These are phyloP conservation scores for Amaurobius ferox DNA, from an alignment of 2,888 invertebrate genomes.

Conservation along the genomic window DNA sequence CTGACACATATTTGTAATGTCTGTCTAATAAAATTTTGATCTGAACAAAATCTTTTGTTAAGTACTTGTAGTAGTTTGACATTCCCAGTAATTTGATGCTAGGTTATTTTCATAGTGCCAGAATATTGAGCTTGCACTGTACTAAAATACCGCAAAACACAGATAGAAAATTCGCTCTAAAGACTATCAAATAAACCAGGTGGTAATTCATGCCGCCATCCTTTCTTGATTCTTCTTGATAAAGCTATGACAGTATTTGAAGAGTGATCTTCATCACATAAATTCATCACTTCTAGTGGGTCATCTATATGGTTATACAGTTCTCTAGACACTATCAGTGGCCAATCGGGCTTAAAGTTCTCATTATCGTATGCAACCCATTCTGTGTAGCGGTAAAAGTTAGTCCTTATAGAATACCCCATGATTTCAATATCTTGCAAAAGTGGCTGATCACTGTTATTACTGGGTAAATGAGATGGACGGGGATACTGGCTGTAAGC, in stretches of 20 bases:
- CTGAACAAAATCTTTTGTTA: too few species aligned
- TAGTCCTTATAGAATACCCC: conserved; percentile 90
- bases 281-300: conserved; percentile 85
- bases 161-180: too few species aligned
- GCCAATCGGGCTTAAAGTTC: conserved; percentile 83
- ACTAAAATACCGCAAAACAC: too few species aligned
- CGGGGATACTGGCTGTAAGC: conserved; percentile 91
- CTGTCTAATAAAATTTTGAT: too few species aligned
- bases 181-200: conserved; percentile 15
- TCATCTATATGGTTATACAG: conserved; percentile 87
- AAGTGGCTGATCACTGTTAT: conserved; percentile 88
- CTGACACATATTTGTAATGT: too few species aligned
- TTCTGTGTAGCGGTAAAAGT: conserved; percentile 86
- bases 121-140: too few species aligned
- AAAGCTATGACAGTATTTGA: conserved; percentile 72
- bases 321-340: conserved; percentile 84
- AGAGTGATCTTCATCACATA: conserved; percentile 79
- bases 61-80: too few species aligned
- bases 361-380: conserved; percentile 86
- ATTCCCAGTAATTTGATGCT: too few species aligned
- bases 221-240: conserved; percentile 72
- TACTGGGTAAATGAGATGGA: conserved; percentile 81
- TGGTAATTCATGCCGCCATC: conserved; percentile 74
- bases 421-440: conserved; percentile 87
- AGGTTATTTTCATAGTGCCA: too few species aligned